These are phyloP conservation scores for Rhagologus leucostigma DNA, from an alignment of 2,113 vertebrate species.

Conservation along the genomic window DNA sequence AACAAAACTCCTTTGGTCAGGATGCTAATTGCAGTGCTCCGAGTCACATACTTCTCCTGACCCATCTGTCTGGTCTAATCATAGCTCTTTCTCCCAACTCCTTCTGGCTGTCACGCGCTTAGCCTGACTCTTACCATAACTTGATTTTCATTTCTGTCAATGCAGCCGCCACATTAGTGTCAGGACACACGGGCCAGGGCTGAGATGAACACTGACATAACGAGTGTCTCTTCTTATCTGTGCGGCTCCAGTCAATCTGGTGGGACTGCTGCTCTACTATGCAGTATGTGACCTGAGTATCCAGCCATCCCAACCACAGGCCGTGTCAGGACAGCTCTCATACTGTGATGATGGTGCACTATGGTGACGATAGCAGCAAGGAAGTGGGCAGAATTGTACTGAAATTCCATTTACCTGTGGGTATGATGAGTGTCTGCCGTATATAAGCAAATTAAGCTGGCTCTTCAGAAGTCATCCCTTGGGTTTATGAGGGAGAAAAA, in stretches of 20 bases:
- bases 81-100: neutral
- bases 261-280: neutral
- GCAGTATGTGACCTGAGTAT: neutral
- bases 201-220: neutral
- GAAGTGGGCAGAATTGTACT: neutral
- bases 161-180: neutral
- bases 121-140: neutral
- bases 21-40: neutral
- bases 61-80: neutral
- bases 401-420: neutral
- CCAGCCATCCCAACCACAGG: neutral
- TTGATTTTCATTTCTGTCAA: neutral
- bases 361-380: neutral
- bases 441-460: neutral
- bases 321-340: neutral
- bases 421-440: neutral
- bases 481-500: neutral
- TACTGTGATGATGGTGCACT: neutral
- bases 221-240: neutral
- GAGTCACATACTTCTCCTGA: neutral
- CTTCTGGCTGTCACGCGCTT: neutral
- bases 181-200: neutral
- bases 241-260: accelerated
- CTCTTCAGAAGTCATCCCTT: neutral
- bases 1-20: neutral